Evolutionary conservation across 2,113 vertebrate species (phyloP).

Genomic region (Sturnus vulgaris): DNA sequence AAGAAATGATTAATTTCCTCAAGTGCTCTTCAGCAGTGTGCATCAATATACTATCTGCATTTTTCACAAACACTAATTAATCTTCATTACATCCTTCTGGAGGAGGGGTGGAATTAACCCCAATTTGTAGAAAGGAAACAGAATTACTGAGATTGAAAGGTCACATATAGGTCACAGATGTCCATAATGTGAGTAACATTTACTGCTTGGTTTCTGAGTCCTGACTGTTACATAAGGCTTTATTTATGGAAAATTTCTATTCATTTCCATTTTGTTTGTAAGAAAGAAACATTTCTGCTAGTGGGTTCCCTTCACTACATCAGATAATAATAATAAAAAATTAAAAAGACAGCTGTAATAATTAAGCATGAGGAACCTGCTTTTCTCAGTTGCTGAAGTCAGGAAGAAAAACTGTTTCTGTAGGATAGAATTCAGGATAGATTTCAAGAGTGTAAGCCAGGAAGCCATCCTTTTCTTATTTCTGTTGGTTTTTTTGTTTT

Average conservation of each 20-base stretch:
- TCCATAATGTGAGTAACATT: neutral
- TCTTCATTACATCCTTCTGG: neutral
- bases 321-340: neutral
- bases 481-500: too few species aligned
- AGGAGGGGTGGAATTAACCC: neutral
- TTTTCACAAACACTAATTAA: conserved; percentile 30
- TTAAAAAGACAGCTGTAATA: neutral
- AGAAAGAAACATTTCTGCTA: neutral
- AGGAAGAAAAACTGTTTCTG: neutral
- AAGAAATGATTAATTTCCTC: conserved; percentile 21
- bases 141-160: neutral
- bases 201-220: neutral
- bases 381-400: neutral
- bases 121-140: neutral
- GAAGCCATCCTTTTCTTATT: neutral
- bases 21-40: neutral
- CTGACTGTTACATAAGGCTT: neutral
- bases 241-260: neutral
- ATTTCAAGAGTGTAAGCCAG: neutral
- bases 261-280: neutral
- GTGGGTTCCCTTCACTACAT: neutral
- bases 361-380: neutral
- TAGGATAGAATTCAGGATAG: neutral
- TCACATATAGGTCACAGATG: neutral
- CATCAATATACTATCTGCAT: conserved; percentile 4